Base-by-base conservation (phyloP, 2,797 vertebrate genomes). In the Syngnathus rostellatus region DNA sequence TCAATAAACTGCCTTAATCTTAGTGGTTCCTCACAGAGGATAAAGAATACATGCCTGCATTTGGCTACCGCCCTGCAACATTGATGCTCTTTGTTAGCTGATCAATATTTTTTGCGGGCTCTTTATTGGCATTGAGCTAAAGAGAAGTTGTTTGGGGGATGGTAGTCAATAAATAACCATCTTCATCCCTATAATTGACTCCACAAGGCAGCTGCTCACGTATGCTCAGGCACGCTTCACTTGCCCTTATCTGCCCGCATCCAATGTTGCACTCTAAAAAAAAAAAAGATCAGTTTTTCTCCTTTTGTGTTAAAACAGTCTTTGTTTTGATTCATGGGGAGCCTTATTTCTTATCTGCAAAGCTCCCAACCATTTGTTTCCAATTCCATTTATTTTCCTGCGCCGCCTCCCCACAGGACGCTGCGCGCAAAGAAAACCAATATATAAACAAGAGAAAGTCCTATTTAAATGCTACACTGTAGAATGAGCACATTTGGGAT, bases 391-490 rank as follows among this genome's bases (percentile, higher is more conserved):
- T 69, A 8, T 43, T 69, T 68, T 65, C 67, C 64, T 19, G n/a
- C 72, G 64, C 43, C 64, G 46, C 6, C 31, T 31, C 31, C 25
- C 53, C 21, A 14, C 10, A 10, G 57, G 31, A 72, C 45, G 64
- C 19, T n/a, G n/a, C 62, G 39, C 51, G 37, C 64, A 51, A 62
- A 31, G 62, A 41, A 23, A 65, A 16, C 31, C 55, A 68, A 25
- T 59, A 71, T 76, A 73, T 31, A 58, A 11, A 59, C 65, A 66
- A 50, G 64, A 68, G 46, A 45, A 21, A 38, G 12, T 23, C 61
- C 40, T 8, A 75, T 74, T 80, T 67, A 77, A 80, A 77, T 64
- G 72, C 75, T 80, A 73, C 77, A 80, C 77, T 74, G 77, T 10
- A 45, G 45, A 14, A 46, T 16, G 14, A 4, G 68, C 1, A 23